Evolutionary conservation across 2,888 invertebrate genomes (phyloP).

Genomic region (Andrena minutula): DNA sequence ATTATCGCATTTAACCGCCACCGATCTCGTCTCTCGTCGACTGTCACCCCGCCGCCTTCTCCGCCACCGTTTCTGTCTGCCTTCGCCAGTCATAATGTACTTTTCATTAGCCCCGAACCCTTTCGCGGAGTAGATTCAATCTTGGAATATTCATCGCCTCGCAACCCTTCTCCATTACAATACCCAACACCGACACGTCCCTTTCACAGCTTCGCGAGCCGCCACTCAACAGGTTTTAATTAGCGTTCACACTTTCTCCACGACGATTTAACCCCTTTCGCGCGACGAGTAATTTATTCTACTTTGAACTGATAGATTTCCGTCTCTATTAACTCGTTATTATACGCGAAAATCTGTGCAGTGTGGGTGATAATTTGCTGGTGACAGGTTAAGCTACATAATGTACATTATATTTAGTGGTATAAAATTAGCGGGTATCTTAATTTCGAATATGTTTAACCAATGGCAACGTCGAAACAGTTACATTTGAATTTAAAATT

Average conservation of each 20-base stretch:
- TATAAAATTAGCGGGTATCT: no score
- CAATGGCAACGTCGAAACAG: no score
- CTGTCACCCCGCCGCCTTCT: conserved; percentile 60
- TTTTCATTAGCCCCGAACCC: conserved; percentile 83
- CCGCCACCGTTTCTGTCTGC: conserved; percentile 48
- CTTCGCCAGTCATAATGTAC: conserved; percentile 80
- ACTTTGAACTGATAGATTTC: neutral
- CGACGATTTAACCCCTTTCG: conserved; percentile 30
- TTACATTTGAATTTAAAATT: no score
- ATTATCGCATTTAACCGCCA: conserved; percentile 83
- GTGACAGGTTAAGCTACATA: no score
- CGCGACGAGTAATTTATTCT: conserved; percentile 16
- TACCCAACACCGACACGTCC: conserved; percentile 68
- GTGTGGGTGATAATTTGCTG: no score
- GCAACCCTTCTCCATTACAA: conserved; percentile 77
- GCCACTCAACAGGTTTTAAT: conserved; percentile 83
- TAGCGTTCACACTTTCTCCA: conserved; percentile 62
- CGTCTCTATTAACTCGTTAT: neutral
- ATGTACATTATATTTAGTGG: no score
- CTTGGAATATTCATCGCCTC: conserved; percentile 82
- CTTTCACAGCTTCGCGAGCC: conserved; percentile 55
- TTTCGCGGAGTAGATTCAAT: conserved; percentile 76
- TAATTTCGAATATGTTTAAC: no score
- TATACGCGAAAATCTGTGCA: no score
- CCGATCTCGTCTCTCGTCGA: conserved; percentile 55